Conservation (phyloP, 1,140 invertebrate genomes). For the Trichomalopsis sarcophagae region DNA sequence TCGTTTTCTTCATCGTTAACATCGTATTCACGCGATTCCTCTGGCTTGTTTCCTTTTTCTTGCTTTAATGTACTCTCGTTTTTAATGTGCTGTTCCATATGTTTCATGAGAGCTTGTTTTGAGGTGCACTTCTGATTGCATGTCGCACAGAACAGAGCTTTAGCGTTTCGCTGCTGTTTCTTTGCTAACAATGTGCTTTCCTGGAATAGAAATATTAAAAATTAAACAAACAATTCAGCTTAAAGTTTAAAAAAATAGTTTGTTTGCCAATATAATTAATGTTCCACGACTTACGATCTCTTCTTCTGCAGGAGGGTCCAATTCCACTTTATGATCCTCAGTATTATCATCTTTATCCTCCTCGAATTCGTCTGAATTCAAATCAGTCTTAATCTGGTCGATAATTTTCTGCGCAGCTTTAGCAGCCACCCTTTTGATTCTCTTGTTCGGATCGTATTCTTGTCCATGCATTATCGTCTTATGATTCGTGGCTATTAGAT, state of each 20-base stretch:
- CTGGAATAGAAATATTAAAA: slow-evolving; percentile 43
- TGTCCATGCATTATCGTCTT: slow-evolving; percentile 68
- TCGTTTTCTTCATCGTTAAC: slow-evolving; percentile 59
- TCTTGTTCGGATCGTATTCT: slow-evolving; percentile 71
- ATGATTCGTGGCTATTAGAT: slow-evolving; percentile 71
- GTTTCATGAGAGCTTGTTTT: slow-evolving; percentile 67
- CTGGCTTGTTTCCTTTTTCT: slow-evolving; percentile 34
- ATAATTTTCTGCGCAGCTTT: slow-evolving; percentile 72
- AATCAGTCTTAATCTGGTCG: slow-evolving; percentile 71
- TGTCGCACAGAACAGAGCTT: slow-evolving; percentile 64
- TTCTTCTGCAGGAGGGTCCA: background rate
- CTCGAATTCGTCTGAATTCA: slow-evolving; percentile 65
- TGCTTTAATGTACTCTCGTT: slow-evolving; percentile 57
- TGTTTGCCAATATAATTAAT: background rate
- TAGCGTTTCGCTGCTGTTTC: slow-evolving; percentile 56
- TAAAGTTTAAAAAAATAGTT: background rate
- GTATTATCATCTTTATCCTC: slow-evolving; percentile 50
- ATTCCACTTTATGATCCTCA: slow-evolving; percentile 50
- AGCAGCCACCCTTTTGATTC: slow-evolving; percentile 70
- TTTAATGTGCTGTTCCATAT: slow-evolving; percentile 69
- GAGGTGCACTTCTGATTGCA: slow-evolving; percentile 69
- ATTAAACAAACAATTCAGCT: background rate
- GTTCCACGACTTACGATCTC: background rate
- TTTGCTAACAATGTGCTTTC: slow-evolving; percentile 40
- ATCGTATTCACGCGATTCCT: slow-evolving; percentile 51